Base-by-base conservation (phyloP, 2,113 vertebrate species). In the Rhinolophus ferrumequinum region DNA sequence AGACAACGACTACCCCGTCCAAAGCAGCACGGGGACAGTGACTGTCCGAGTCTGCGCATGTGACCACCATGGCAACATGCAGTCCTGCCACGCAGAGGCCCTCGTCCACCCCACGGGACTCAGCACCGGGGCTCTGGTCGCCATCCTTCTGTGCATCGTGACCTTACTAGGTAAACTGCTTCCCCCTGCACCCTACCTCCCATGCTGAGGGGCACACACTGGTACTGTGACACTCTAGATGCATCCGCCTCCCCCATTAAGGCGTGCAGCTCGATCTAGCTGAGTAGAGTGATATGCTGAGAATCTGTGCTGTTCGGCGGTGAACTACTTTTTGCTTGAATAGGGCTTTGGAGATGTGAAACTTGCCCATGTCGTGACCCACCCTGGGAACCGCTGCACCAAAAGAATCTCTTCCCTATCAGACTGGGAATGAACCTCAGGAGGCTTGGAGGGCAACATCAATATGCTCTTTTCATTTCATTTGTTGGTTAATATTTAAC, bases 21-120 rank as follows among this genome's bases (percentile, higher is more conserved):
- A 99, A 96, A 99, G 99, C 98, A 99, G 99, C 98, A 99, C 99
- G 30, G 99, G 98, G 98, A 99, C 99, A 0, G 99, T 99, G 97
- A 99, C 99, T 47, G 98, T 99, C 97, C 97, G 98, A 24, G 99
- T 99, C 86, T 99, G 99, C 98, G 99, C 99, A 89, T 99, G 99
- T 91, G 99, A 99, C 98, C 99, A 98, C 47, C 98, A 99, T 44
- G 99, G 99, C 79, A 99, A 99, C 98, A 99, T 99, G 99, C 99
- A 99, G 98, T 99, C 99, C 93, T 99, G 99, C 97, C 99, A 99
- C 8, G 99, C 99, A 0, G 99, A 99, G 98, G 99, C 99, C 4
- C 98, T 99, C 72, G 98, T 99, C 66, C 99, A 99, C 66, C 98
- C 99, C 50, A 99, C 99, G 9, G 99, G 99, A 15, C 99, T 99